A percentile compares a stretch with the other conserved stretches of the same genome.
Conservation (phyloP, 2,113 vertebrate genomes). For the Tonatia bakeri region DNA sequence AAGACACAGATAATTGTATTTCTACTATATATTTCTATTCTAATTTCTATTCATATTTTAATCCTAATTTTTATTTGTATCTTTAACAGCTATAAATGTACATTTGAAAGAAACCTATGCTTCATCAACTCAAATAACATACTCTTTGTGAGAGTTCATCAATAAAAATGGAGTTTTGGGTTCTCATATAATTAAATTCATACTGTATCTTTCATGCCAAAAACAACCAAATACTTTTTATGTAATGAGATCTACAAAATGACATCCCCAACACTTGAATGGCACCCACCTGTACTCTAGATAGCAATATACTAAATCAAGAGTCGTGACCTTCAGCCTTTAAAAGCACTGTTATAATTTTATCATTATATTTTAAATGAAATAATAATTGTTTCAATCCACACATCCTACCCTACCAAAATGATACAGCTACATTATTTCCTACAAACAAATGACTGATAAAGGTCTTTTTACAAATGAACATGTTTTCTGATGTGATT, state of each 20-base stretch:
- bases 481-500: background rate
- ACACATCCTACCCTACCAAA: background rate
- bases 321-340: background rate
- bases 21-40: background rate
- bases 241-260: background rate
- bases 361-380: background rate
- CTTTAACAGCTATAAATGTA: background rate
- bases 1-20: background rate
- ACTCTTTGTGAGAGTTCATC: background rate
- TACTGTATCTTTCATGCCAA: background rate
- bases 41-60: background rate
- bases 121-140: slow-evolving; percentile 3
- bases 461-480: background rate
- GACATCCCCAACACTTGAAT: background rate
- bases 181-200: slow-evolving; percentile 37
- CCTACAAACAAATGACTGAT: background rate
- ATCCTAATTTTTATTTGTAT: background rate
- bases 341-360: background rate
- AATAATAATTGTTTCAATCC: background rate
- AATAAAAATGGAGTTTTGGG: background rate
- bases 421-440: background rate
- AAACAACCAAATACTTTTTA: background rate
- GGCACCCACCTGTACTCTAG: background rate
- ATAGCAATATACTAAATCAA: background rate
- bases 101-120: background rate